These are phyloP conservation scores for Orthosia cruda DNA, from an alignment of 2,888 invertebrate genomes.

Conservation along the genomic window DNA sequence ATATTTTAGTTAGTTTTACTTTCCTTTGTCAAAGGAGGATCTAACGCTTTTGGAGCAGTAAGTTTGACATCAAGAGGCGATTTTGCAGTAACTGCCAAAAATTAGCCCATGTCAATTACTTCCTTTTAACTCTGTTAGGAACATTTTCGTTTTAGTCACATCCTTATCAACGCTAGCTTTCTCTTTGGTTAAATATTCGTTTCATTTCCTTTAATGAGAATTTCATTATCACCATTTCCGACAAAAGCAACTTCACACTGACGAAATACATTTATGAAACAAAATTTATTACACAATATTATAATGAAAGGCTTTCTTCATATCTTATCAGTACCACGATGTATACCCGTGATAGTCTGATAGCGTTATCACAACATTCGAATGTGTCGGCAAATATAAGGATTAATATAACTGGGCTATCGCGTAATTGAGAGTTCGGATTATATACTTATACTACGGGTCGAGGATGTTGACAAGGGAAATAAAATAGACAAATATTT, in stretches of 20 bases:
- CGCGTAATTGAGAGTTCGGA: conserved; percentile 47
- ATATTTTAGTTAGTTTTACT: background rate
- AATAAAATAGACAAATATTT: conserved; percentile 30
- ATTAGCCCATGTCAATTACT: conserved; percentile 10
- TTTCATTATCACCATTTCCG: conserved; percentile 2
- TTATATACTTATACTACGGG: conserved; percentile 27
- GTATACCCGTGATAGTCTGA: conserved; percentile 39
- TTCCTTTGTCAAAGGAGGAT: background rate
- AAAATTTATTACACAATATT: conserved; percentile 29
- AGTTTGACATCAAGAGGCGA: background rate
- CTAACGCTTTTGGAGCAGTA: background rate
- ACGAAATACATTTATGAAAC: conserved; percentile 12
- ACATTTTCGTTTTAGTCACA: background rate
- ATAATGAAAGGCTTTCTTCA: conserved; percentile 51
- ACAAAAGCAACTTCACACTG: background rate
- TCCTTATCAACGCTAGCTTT: background rate
- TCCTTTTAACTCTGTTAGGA: background rate
- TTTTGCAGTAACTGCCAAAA: background rate
- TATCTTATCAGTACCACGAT: conserved; percentile 57
- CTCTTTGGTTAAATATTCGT: background rate
- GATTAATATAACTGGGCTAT: conserved; percentile 65
- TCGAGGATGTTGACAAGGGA: conserved; percentile 31
- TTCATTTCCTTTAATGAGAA: conserved; percentile 5
- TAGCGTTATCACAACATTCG: conserved; percentile 40
- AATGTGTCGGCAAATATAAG: conserved; percentile 50